Conservation (phyloP, 2,113 vertebrate genomes). For the Heliornis fulica region DNA sequence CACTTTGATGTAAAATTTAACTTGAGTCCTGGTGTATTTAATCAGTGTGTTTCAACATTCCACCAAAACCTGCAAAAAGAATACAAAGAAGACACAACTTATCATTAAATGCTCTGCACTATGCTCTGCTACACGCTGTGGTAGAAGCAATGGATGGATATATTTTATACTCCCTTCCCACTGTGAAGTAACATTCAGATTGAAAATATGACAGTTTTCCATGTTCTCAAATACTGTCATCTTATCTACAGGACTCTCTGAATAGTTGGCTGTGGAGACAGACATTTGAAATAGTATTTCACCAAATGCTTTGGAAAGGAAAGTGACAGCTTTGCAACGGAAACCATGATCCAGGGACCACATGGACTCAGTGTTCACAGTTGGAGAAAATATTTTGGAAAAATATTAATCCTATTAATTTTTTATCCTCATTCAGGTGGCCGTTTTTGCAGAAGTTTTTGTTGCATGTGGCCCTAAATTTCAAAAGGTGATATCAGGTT, state of each 20-base stretch:
- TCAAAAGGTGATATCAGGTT: not conserved
- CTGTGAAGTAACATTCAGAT: slow-evolving; percentile 21
- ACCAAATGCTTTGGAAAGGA: not conserved
- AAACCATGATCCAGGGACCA: not conserved
- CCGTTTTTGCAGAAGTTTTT: not conserved
- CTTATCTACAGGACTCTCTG: not conserved
- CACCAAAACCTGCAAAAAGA: not conserved
- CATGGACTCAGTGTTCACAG: not conserved
- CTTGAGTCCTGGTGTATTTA: not conserved
- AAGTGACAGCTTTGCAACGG: not conserved
- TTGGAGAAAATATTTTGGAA: not conserved
- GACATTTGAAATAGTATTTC: slow-evolving; percentile 3
- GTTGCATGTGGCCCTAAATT: not conserved
- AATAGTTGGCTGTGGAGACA: not conserved
- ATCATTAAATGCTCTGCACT: not conserved
- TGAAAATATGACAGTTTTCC: not conserved
- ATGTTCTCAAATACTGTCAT: slow-evolving; percentile 16
- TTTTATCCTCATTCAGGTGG: not conserved
- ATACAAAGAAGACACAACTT: not conserved
- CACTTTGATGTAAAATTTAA: not conserved
- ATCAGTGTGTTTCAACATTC: not conserved
- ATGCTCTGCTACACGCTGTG: not conserved
- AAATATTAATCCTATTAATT: not conserved
- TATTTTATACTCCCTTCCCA: slow-evolving; percentile 18
- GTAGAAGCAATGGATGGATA: not conserved